phyloP scores from a whole-genome alignment of 2,888 invertebrate genomes.

The Cataglyphis livida region DNA sequence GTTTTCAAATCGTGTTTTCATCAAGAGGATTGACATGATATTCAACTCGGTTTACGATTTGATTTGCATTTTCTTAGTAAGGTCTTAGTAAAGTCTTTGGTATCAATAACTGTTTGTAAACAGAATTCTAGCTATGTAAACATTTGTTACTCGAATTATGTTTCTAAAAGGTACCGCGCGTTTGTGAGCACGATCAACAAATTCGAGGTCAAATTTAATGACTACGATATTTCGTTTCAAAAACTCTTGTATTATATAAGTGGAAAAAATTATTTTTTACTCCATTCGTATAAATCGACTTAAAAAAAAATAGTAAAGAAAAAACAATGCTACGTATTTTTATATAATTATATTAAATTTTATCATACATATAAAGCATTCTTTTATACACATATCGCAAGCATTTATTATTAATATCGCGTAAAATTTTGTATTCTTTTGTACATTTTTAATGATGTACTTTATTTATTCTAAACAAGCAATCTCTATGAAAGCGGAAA shows the following conservation, averaged over 20 bases:
- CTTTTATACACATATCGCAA: neutral
- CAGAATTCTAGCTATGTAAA: neutral
- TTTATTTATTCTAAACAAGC: neutral
- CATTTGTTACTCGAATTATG: neutral
- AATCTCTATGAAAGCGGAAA: neutral
- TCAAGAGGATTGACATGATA: neutral
- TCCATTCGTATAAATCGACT: neutral
- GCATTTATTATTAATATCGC: neutral
- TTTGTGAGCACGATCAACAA: neutral
- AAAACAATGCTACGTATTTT: neutral
- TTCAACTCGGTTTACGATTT: neutral
- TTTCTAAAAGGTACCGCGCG: neutral
- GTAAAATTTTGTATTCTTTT: neutral
- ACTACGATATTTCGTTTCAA: neutral
- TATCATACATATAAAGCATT: neutral
- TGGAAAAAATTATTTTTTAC: neutral
- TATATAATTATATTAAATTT: constrained; percentile 11
- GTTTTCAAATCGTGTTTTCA: neutral
- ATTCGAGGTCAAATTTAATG: neutral
- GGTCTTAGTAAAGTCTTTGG: too few relatives aligned
- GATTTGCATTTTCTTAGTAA: neutral
- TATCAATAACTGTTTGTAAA: neutral
- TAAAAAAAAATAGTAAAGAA: neutral
- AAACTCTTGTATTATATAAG: neutral
- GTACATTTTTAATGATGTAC: neutral